Base-by-base conservation (phyloP, 2,888 invertebrate species). In the Lottia gigantea region DNA sequence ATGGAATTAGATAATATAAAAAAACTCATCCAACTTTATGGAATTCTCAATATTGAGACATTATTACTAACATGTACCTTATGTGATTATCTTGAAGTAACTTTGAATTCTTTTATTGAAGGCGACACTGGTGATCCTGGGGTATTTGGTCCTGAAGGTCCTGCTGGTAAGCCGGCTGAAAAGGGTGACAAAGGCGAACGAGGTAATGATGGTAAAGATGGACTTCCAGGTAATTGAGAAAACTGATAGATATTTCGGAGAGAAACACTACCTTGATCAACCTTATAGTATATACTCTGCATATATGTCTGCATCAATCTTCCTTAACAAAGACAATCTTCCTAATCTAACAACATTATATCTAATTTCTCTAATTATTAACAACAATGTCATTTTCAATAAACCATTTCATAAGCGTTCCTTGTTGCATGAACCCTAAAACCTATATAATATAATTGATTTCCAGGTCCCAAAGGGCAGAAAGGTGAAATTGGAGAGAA, bases 161-260 rank as follows among this genome's bases (percentile, higher is more conserved):
- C 74, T 11, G 75, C 76, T 16, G 95, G 95, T 47, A 91, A 91
- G 66, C 91, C 92, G 23, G 95, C 95, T 19, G 89, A 91, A 78
- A 91, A 93, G 64, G 95, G 95, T 55, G 88, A 90, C 1, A 91
- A 40, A 14, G 70, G 70, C 16, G 31, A 31, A 45, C 61, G 23
- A 16, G 70, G 70, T 11, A 19, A 46, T 19, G 55, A 49, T 23
- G 70, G 70, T 11, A 65, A 55, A 31, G 64, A 61, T n/a, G 70
- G 70, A 55, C 25, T n/a, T 12, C 31, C 19, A 45, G 70, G 70
- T 64, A 70, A 55, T 2, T 14, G 31, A 31, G 2, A 31, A 31
- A 31, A 31, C 31, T 31, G 6, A 31, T 31, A 31, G n/a, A n/a
- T n/a, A n/a, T 31, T 31, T 31, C 31, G 2, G 6, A 6, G 31